These are phyloP conservation scores for Pygocentrus nattereri DNA, from an alignment of 2,797 vertebrate genomes.

Conservation along the genomic window DNA sequence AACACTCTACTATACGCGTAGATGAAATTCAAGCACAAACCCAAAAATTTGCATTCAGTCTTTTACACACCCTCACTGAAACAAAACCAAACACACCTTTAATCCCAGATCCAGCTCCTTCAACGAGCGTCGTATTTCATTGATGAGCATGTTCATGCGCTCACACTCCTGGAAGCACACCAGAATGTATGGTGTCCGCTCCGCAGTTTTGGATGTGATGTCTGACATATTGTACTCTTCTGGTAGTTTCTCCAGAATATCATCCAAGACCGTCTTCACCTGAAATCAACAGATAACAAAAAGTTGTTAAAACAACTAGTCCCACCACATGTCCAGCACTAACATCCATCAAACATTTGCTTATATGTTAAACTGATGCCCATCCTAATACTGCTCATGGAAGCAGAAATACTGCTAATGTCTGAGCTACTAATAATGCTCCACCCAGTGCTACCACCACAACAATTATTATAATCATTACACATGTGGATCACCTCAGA, in stretches of 20 bases:
- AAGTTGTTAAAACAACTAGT: neutral
- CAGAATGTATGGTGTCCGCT: slow-evolving; percentile 80
- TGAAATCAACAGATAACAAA: slow-evolving; percentile 42
- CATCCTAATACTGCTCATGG: neutral
- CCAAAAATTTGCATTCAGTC: neutral
- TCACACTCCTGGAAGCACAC: slow-evolving; percentile 87
- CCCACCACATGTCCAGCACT: neutral
- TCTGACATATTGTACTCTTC: slow-evolving; percentile 84
- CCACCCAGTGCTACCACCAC: neutral
- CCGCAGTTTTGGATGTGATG: slow-evolving; percentile 81
- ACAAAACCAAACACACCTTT: slow-evolving; percentile 69
- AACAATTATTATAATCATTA: too few relatives aligned
- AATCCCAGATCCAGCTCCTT: slow-evolving; percentile 83
- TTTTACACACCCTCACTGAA: too few relatives aligned
- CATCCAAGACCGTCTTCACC: slow-evolving; percentile 82
- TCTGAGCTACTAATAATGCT: neutral
- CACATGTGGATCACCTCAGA: too few relatives aligned
- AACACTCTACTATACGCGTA: neutral
- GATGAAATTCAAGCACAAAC: neutral
- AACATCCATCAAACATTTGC: neutral
- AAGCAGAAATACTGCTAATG: neutral
- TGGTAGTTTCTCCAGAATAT: slow-evolving; percentile 81
- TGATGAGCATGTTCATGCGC: slow-evolving; percentile 79
- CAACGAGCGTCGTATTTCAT: slow-evolving; percentile 80
- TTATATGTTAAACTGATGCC: neutral